phyloP scores from a whole-genome alignment of 1,140 invertebrate genomes.

The Papilio machaon region DNA sequence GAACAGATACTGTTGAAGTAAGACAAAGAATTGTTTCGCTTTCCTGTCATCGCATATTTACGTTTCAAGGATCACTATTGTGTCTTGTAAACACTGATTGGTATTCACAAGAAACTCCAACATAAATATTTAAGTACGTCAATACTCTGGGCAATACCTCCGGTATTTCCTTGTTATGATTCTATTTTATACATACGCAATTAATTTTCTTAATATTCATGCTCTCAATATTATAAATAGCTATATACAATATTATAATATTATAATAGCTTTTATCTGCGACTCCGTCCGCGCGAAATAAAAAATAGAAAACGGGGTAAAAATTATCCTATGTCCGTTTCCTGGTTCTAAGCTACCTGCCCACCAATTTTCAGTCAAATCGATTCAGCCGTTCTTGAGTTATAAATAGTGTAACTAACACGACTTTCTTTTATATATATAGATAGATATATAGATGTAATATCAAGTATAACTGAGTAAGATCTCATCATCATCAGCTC shows the following conservation, averaged over 20 bases:
- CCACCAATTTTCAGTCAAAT: no score
- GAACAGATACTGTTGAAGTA: neutral
- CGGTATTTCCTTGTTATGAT: constrained; percentile 46
- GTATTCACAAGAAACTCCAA: constrained; percentile 36
- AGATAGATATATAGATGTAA: no score
- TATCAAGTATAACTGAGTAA: neutral
- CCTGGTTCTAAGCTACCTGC: no score
- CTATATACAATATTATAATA: no score
- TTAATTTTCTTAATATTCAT: neutral
- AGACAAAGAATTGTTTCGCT: neutral
- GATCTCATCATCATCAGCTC: neutral
- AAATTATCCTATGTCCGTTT: no score
- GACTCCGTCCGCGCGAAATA: no score
- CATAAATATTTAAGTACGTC: constrained; percentile 37
- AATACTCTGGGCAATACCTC: constrained; percentile 30
- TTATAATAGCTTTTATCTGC: no score
- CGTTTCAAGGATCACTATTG: constrained; percentile 32
- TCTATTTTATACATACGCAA: neutral
- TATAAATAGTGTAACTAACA: no score
- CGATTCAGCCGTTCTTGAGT: no score
- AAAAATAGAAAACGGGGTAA: no score
- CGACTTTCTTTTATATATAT: no score
- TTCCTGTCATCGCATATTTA: neutral
- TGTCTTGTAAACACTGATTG: constrained; percentile 32
- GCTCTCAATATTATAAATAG: neutral